A percentile compares a stretch with the other conserved stretches of the same genome.
These are phyloP conservation scores for Hipposideros larvatus DNA, from an alignment of 2,797 vertebrate genomes.

Conservation along the genomic window DNA sequence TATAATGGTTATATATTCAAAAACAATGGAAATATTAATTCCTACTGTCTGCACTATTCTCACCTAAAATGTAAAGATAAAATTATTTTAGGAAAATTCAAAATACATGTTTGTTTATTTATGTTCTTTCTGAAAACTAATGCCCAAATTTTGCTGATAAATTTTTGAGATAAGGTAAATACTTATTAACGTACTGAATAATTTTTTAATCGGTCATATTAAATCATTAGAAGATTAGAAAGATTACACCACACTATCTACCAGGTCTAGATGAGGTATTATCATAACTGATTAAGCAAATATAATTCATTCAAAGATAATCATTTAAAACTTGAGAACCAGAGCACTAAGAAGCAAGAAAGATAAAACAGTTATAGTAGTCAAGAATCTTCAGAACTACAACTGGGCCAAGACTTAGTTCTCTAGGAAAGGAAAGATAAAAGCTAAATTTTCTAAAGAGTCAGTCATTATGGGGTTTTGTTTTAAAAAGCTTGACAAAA, in stretches of 20 bases:
- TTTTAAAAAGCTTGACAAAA: constrained; percentile 63
- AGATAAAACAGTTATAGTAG: constrained; percentile 19
- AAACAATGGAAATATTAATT: constrained; percentile 47
- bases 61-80: constrained; percentile 47
- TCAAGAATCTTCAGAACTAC: constrained; percentile 55
- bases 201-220: constrained; percentile 23
- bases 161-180: constrained; percentile 49
- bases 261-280: not conserved
- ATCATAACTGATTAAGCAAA: constrained; percentile 61
- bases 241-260: constrained; percentile 34
- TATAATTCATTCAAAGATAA: constrained; percentile 22
- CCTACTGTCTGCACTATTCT: constrained; percentile 38
- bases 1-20: constrained; percentile 51
- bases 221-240: constrained; percentile 57
- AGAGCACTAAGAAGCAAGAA: constrained; percentile 6
- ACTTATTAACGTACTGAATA: constrained; percentile 53
- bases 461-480: constrained; percentile 22
- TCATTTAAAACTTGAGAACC: constrained; percentile 46
- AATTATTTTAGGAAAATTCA: constrained; percentile 65
- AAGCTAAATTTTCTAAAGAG: constrained; percentile 47
- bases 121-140: constrained; percentile 71
- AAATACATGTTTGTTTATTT: constrained; percentile 35
- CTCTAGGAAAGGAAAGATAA: constrained; percentile 21
- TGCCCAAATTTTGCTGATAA: constrained; percentile 63
- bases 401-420: constrained; percentile 19